phyloP scores from a whole-genome alignment of 2,113 vertebrate species.

The Laticauda colubrina region DNA sequence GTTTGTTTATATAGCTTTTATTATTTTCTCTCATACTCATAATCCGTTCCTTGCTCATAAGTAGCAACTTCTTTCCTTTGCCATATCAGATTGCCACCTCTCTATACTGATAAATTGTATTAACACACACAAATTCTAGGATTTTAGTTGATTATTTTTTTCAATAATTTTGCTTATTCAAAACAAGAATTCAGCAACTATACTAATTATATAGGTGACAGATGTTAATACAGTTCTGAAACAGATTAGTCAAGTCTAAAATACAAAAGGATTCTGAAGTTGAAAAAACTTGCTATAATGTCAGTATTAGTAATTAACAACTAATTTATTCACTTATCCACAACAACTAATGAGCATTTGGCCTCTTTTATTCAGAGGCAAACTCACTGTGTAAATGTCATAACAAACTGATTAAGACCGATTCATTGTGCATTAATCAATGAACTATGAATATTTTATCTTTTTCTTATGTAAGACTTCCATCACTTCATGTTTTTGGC shows the following conservation, averaged over 20 bases:
- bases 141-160: background rate
- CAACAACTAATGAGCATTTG: background rate
- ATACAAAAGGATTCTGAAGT: background rate
- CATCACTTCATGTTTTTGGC: constrained; percentile 18
- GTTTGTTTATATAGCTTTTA: background rate
- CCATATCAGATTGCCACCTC: background rate
- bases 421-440: constrained; percentile 4
- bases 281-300: background rate
- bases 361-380: background rate
- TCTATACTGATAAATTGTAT: background rate
- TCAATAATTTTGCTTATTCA: background rate
- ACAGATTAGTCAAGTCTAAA: background rate
- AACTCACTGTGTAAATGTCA: background rate
- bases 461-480: constrained; percentile 18
- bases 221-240: background rate
- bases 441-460: constrained; percentile 7
- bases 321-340: background rate
- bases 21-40: constrained; percentile 10
- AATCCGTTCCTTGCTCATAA: background rate
- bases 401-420: background rate
- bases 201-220: background rate
- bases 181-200: background rate
- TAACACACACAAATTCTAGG: background rate
- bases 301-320: background rate
- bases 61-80: constrained; percentile 9